Percentiles rank a stretch among this genome's conserved stretches.
These are phyloP conservation scores for Phalacrocorax carbo DNA, from an alignment of 2,113 vertebrate genomes.

Conservation along the genomic window DNA sequence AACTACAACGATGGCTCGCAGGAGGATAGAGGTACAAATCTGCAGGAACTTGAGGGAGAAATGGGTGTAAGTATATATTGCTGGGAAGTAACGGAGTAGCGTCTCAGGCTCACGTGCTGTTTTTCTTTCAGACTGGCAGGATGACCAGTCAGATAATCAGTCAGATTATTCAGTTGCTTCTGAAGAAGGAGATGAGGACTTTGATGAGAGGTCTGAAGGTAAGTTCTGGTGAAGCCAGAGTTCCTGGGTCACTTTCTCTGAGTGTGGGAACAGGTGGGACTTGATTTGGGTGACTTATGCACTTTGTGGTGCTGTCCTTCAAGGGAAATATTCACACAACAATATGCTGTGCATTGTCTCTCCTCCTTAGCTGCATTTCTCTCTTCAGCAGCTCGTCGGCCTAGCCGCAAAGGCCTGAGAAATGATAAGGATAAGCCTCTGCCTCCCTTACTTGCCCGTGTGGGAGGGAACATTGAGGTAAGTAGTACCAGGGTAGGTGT, in stretches of 20 bases:
- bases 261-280: not conserved
- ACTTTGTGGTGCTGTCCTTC: not conserved
- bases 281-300: not conserved
- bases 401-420: slow-evolving; percentile 92
- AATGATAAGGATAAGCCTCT: slow-evolving; percentile 97
- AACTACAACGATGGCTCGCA: slow-evolving; percentile 99
- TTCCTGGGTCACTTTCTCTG: not conserved
- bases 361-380: not conserved
- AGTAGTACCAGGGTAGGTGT: not conserved
- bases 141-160: slow-evolving; percentile 98
- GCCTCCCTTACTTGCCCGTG: slow-evolving; percentile 92
- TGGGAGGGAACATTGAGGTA: slow-evolving; percentile 98
- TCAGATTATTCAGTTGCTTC: slow-evolving; percentile 98
- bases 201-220: slow-evolving; percentile 96
- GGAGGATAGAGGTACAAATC: slow-evolving; percentile 95
- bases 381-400: slow-evolving; percentile 85
- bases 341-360: not conserved
- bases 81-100: slow-evolving; percentile 45
- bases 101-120: slow-evolving; percentile 72
- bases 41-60: slow-evolving; percentile 35
- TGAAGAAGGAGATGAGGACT: slow-evolving; percentile 97
- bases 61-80: not conserved
- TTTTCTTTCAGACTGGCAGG: slow-evolving; percentile 91
- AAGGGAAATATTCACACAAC: not conserved
- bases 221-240: slow-evolving; percentile 5